Evolutionary conservation across 1,140 invertebrate genomes (phyloP), one percentile per base, ranked within the genome.

Genomic region (Listronotus bonariensis): DNA sequence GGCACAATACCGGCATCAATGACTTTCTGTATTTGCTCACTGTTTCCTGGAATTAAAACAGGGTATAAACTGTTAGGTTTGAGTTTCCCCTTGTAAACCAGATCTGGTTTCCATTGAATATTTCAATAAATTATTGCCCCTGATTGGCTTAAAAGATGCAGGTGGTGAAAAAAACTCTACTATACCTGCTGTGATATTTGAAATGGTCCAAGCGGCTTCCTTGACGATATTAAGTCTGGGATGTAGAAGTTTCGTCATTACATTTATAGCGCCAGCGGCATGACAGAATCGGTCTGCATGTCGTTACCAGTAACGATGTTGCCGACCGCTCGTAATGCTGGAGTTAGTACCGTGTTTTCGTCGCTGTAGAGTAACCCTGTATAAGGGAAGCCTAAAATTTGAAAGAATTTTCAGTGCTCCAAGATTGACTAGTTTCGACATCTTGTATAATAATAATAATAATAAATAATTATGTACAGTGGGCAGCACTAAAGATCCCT

Each of bases 181-280:
- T 32, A 48, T 55, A 53, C 97, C 97, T 31, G 97, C 97, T 67
- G 97, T 99, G 36, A 99, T 96, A 80, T 99, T 99, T 0, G 96
- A 98, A 40, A 99, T 83, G 80, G 98, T 98, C 97, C 97, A 99
- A 6, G 98, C 95, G 14, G 97, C 96, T 84, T 99, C 97, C 80
- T 91, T 91, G 76, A 89, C 89, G 71, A 91, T 90, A 75, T 90
- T 91, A 63, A 77, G 43, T 26, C 72, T 69, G 26, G 77, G 77
- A 75, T 95, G 92, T 12, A 99, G 80, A 9, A 99, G 82, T 9
- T 80, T 76, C 6, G 83, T 82, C 53, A 97, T 84, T 67, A 89
- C 81, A 6, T 83, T 81, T 6, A 99, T 81, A 57, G 88, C 93
- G 10, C 90, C 92, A 52, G 87, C 87, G 52, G 88, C 82, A 99